These are phyloP conservation scores for Sphecodes monilicornis DNA, from an alignment of 2,888 invertebrate genomes.

Conservation along the genomic window DNA sequence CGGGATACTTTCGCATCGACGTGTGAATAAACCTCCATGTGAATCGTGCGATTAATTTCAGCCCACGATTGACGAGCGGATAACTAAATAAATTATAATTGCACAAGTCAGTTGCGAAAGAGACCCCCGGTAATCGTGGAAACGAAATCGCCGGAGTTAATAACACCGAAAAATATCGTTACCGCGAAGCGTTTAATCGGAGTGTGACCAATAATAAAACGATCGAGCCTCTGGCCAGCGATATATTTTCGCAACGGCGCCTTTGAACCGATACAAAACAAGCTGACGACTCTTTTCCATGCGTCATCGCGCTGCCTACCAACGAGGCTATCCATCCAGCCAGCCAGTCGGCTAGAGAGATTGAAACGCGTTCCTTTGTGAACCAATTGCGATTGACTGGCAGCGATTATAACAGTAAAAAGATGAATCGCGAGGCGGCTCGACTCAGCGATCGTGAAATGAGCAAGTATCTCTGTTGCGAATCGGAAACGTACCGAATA, in stretches of 20 bases:
- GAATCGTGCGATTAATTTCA: background rate
- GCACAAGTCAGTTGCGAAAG: background rate
- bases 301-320: background rate
- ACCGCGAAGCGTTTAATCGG: slow-evolving; percentile 3
- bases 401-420: slow-evolving; percentile 36
- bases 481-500: slow-evolving; percentile 6
- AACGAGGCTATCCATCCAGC: background rate
- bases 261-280: background rate
- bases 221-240: background rate
- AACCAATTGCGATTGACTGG: slow-evolving; percentile 42
- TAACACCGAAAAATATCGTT: slow-evolving; percentile 11
- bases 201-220: slow-evolving; percentile 20
- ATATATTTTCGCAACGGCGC: background rate
- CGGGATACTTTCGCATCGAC: background rate
- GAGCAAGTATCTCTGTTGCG: slow-evolving; percentile 11
- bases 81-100: background rate
- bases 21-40: background rate
- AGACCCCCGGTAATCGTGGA: background rate
- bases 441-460: slow-evolving; percentile 20
- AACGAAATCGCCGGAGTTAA: background rate
- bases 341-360: slow-evolving; percentile 10
- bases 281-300: slow-evolving; percentile 7
- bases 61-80: background rate
- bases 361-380: slow-evolving; percentile 42
- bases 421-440: slow-evolving; percentile 27